phyloP scores from a whole-genome alignment of 2,888 invertebrate genomes.

The Capitulum mitella region DNA sequence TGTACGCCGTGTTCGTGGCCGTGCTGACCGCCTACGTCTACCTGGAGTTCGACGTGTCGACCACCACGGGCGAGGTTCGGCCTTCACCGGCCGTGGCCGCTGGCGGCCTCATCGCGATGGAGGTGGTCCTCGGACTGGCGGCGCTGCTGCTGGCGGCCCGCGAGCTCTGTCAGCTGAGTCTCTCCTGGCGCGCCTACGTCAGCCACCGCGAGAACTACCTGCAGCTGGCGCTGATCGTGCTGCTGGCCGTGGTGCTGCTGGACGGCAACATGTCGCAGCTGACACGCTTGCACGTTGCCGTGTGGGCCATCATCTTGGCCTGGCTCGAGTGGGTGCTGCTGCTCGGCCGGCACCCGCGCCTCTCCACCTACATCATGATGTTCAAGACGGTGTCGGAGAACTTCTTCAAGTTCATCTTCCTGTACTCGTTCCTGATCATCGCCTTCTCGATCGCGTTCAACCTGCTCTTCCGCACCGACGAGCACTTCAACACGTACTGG shows the following conservation, averaged over 20 bases:
- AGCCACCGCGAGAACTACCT: conserved; percentile 64
- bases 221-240: conserved; percentile 57
- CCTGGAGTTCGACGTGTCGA: not conserved
- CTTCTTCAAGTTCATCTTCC: conserved; percentile 67
- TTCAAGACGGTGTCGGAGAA: conserved; percentile 69
- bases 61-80: not conserved
- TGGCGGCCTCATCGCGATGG: not conserved
- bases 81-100: not conserved
- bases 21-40: conserved; percentile 60
- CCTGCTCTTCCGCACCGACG: conserved; percentile 57
- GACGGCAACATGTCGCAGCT: conserved; percentile 46
- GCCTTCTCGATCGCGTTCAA: conserved; percentile 76
- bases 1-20: conserved; percentile 62
- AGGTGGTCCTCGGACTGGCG: conserved; percentile 27
- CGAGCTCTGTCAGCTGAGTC: conserved; percentile 62
- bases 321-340: conserved; percentile 68
- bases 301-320: conserved; percentile 64
- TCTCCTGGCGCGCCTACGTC: conserved; percentile 60
- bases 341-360: conserved; percentile 66
- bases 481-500: conserved; percentile 32
- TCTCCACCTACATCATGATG: conserved; percentile 74
- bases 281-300: conserved; percentile 59
- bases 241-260: conserved; percentile 56
- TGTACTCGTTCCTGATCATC: conserved; percentile 71
- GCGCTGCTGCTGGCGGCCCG: conserved; percentile 41